Conservation (phyloP, 2,113 vertebrate genomes). For the Gracilinanus agilis region DNA sequence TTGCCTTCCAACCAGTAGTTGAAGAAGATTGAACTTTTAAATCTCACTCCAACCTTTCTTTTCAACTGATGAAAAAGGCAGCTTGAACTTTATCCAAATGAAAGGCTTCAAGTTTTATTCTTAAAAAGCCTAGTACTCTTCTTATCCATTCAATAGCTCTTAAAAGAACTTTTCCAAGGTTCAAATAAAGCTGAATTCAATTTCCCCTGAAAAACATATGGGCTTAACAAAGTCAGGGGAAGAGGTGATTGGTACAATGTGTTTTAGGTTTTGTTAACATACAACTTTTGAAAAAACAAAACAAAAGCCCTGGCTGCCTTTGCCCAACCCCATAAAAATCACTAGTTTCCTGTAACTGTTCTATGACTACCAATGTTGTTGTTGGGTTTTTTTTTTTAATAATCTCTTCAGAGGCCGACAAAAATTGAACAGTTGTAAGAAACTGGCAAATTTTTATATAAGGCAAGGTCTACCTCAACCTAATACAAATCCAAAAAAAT, state of each 20-base stretch:
- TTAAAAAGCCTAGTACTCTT: constrained; percentile 52
- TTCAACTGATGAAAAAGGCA: constrained; percentile 38
- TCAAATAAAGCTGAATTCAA: constrained; percentile 64
- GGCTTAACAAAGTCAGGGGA: constrained; percentile 66
- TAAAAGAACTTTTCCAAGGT: constrained; percentile 57
- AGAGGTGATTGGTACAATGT: constrained; percentile 71
- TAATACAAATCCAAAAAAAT: constrained; percentile 4
- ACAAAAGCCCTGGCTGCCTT: constrained; percentile 40
- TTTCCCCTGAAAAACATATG: constrained; percentile 67
- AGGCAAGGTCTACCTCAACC: background rate
- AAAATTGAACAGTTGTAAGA: constrained; percentile 1
- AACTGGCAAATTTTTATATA: constrained; percentile 3
- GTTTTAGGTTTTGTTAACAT: constrained; percentile 72
- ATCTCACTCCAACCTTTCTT: constrained; percentile 37
- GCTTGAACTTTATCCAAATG: constrained; percentile 49
- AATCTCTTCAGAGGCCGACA: constrained; percentile 16
- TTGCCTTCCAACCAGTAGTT: constrained; percentile 4
- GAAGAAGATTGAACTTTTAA: constrained; percentile 47
- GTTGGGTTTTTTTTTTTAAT: constrained; percentile 26
- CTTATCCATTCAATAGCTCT: constrained; percentile 51
- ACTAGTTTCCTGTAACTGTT: constrained; percentile 22
- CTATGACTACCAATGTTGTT: constrained; percentile 6
- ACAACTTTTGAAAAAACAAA: constrained; percentile 52
- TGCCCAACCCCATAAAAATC: background rate
- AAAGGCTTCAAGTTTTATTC: constrained; percentile 53